A percentile compares a stretch with the other conserved stretches of the same genome.
Evolutionary conservation across 2,113 vertebrate species (phyloP).

Genomic region (Gadus chalcogrammus): DNA sequence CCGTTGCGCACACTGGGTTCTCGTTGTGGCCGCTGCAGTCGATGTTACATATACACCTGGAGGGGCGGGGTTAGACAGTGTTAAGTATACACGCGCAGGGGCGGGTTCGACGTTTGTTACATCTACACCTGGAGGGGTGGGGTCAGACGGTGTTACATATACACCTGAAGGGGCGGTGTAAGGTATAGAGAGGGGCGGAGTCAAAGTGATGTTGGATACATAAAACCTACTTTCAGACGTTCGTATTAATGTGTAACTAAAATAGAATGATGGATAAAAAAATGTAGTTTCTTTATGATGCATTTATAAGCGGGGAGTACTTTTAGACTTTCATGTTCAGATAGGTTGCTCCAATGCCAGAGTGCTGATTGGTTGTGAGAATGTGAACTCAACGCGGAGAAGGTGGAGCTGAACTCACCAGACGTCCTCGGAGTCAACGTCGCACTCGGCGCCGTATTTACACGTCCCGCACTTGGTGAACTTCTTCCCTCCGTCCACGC

Average conservation of each 20-base stretch:
- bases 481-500: slow-evolving; percentile 83
- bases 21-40: slow-evolving; percentile 97
- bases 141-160: slow-evolving; percentile 85
- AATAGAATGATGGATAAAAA: too few species aligned
- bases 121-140: slow-evolving; percentile 82
- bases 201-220: background rate
- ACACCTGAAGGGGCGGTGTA: slow-evolving; percentile 77
- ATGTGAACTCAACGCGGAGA: too few species aligned
- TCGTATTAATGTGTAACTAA: too few species aligned
- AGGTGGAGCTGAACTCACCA: slow-evolving; percentile 75
- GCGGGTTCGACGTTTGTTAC: slow-evolving; percentile 73
- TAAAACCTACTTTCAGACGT: too few species aligned
- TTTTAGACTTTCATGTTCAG: too few species aligned
- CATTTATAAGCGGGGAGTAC: too few species aligned
- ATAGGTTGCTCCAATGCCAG: too few species aligned
- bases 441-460: slow-evolving; percentile 94
- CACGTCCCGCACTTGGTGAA: slow-evolving; percentile 91
- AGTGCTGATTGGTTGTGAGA: too few species aligned
- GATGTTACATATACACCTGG: slow-evolving; percentile 95
- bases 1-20: slow-evolving; percentile 92
- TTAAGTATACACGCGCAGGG: slow-evolving; percentile 90
- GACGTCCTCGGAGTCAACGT: slow-evolving; percentile 92
- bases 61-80: slow-evolving; percentile 40
- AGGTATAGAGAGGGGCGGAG: background rate
- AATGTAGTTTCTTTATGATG: too few species aligned